phyloP scores from a whole-genome alignment of 2,888 invertebrate species.

The Microdon myrmicae region DNA sequence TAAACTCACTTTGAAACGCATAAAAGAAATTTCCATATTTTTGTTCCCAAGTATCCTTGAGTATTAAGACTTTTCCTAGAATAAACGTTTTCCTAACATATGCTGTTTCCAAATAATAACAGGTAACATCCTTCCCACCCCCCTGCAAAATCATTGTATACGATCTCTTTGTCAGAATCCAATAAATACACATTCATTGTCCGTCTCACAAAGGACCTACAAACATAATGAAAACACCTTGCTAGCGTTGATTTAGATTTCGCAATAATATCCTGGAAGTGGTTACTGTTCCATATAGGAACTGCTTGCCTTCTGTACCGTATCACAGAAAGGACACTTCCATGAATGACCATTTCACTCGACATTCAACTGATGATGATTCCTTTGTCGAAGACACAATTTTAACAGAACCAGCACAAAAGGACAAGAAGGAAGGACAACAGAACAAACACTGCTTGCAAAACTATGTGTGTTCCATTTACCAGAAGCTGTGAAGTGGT shows the following conservation, averaged over 20 bases:
- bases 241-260: slow-evolving; percentile 25
- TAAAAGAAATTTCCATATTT: no score
- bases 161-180: no score
- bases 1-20: no score
- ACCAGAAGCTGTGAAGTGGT: no score
- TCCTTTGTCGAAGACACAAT: no score
- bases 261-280: slow-evolving; percentile 40
- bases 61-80: no score
- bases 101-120: no score
- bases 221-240: slow-evolving; percentile 21
- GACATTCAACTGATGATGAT: slow-evolving; percentile 43
- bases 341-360: slow-evolving; percentile 48
- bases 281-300: slow-evolving; percentile 31
- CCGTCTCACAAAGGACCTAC: background rate
- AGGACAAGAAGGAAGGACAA: slow-evolving; percentile 5
- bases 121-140: no score
- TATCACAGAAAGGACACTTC: slow-evolving; percentile 24
- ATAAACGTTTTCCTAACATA: no score
- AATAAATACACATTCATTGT: no score
- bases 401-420: slow-evolving; percentile 10
- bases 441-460: slow-evolving; percentile 15
- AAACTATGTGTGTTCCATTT: slow-evolving; percentile 42
- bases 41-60: no score
- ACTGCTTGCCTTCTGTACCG: slow-evolving; percentile 4
- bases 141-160: no score